Evolutionary conservation across 1,140 invertebrate genomes (phyloP).

Genomic region (Magallana ariakensis): DNA sequence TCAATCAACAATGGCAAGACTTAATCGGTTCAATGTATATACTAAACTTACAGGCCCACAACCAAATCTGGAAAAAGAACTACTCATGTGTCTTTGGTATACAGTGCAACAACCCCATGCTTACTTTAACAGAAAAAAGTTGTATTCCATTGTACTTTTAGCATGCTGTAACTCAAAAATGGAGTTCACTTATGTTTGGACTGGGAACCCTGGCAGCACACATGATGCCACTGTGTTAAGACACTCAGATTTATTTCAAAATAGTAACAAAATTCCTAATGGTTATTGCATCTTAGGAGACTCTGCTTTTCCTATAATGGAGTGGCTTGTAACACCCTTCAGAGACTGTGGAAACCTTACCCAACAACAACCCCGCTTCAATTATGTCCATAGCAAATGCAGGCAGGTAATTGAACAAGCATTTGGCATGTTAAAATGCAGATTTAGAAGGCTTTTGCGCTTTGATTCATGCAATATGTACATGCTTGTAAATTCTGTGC

Average conservation of each 20-base stretch:
- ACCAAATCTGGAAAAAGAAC: not conserved
- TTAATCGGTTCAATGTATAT: not conserved
- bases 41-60: not conserved
- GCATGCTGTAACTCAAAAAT: constrained; percentile 39
- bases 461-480: constrained; percentile 29
- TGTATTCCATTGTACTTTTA: constrained; percentile 25
- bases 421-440: constrained; percentile 49
- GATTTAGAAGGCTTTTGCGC: constrained; percentile 47
- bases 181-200: constrained; percentile 50
- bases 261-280: constrained; percentile 35
- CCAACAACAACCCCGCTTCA: constrained; percentile 22
- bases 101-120: not conserved
- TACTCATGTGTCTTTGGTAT: constrained; percentile 17
- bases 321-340: constrained; percentile 42
- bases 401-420: constrained; percentile 45
- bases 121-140: constrained; percentile 23
- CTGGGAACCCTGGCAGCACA: constrained; percentile 41
- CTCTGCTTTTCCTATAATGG: constrained; percentile 38
- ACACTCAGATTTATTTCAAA: constrained; percentile 34
- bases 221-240: constrained; percentile 46
- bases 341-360: constrained; percentile 31
- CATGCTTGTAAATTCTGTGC: constrained; percentile 8
- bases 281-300: constrained; percentile 39
- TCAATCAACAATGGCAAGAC: not conserved
- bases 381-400: constrained; percentile 32